Conservation (phyloP, 1,140 invertebrate genomes). For the Penaeus vannamei region DNA sequence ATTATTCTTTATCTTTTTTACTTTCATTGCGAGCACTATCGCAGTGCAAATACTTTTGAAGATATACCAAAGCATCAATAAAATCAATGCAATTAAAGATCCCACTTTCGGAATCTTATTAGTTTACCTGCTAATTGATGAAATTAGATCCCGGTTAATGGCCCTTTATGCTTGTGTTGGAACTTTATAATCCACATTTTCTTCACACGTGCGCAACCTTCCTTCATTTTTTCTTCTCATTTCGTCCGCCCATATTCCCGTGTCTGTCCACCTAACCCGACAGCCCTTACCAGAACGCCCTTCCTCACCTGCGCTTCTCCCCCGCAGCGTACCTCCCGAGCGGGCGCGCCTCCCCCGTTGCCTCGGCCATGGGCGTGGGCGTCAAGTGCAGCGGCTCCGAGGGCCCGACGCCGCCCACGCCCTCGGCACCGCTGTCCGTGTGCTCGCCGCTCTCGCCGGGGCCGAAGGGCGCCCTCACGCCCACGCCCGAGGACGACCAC, state of each 20-base stretch:
- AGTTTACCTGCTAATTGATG: no score
- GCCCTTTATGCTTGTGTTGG: not conserved
- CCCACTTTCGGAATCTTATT: no score
- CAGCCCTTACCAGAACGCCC: not conserved
- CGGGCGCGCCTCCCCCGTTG: constrained; percentile 47
- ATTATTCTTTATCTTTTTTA: no score
- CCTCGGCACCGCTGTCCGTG: constrained; percentile 12
- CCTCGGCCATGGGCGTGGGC: constrained; percentile 48
- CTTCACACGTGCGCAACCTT: not conserved
- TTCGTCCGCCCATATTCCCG: not conserved
- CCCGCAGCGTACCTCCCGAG: constrained; percentile 43
- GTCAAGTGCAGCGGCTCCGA: constrained; percentile 44
- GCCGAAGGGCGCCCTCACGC: constrained; percentile 52
- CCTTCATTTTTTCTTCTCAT: not conserved
- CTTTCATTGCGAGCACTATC: no score
- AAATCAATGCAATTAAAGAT: no score
- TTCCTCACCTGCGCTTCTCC: not conserved
- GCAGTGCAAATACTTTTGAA: no score
- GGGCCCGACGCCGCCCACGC: constrained; percentile 40
- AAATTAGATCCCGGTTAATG: not conserved
- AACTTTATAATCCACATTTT: not conserved
- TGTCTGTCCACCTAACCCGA: not conserved
- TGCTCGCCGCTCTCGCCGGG: constrained; percentile 48
- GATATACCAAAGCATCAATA: no score
- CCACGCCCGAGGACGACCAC: constrained; percentile 55